Conservation (phyloP, 2,113 vertebrate species). For the Eonycteris spelaea region DNA sequence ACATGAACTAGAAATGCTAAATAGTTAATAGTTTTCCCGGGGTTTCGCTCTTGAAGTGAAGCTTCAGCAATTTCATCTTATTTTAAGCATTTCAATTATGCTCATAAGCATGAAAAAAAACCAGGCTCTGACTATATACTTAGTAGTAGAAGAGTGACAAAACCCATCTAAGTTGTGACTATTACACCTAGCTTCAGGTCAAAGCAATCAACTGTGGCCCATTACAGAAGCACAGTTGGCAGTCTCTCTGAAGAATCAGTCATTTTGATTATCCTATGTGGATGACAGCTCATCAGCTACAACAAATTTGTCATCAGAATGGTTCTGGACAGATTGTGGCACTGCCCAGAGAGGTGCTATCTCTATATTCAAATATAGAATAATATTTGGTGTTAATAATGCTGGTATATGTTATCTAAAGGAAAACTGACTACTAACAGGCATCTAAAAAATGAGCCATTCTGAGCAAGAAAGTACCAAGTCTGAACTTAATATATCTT, state of each 20-base stretch:
- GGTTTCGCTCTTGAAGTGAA: constrained; percentile 24
- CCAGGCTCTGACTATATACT: not conserved
- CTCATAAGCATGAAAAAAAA: constrained; percentile 45
- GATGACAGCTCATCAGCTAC: not conserved
- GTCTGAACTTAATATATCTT: not conserved
- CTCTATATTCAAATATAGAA: not conserved
- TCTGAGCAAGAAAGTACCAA: not conserved
- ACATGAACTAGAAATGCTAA: constrained; percentile 47
- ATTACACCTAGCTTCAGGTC: constrained; percentile 41
- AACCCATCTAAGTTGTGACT: constrained; percentile 31
- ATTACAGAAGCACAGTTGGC: not conserved
- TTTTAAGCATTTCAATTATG: constrained; percentile 49
- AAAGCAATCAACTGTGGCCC: constrained; percentile 5
- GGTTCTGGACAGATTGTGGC: not conserved
- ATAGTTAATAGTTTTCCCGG: constrained; percentile 48
- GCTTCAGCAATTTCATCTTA: constrained; percentile 39
- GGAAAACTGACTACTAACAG: not conserved
- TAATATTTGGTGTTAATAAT: not conserved
- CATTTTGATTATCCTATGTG: constrained; percentile 41
- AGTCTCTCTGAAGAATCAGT: constrained; percentile 33
- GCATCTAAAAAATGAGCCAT: not conserved
- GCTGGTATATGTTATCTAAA: not conserved
- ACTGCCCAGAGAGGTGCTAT: not conserved
- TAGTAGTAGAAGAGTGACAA: constrained; percentile 32
- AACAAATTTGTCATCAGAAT: constrained; percentile 11